phyloP scores from a whole-genome alignment of 2,113 vertebrate species.

The Machaerirhynchus nigripectus region DNA sequence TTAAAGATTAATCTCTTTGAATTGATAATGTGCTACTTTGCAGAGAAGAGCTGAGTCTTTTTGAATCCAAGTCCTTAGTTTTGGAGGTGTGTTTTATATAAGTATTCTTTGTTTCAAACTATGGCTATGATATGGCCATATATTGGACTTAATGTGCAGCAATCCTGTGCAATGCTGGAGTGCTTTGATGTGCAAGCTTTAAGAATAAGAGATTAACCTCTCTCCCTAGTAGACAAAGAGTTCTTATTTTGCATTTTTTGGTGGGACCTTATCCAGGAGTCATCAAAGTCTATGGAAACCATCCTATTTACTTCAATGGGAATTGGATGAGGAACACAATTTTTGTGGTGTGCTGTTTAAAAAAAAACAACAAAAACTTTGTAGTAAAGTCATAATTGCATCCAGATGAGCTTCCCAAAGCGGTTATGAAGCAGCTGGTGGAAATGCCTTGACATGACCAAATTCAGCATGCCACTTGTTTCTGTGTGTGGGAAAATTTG shows the following conservation, averaged over 20 bases:
- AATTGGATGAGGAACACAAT: background rate
- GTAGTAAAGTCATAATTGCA: background rate
- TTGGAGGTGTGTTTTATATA: background rate
- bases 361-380: background rate
- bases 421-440: conserved; percentile 30
- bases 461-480: conserved; percentile 15
- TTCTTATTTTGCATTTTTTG: background rate
- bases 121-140: background rate
- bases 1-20: background rate
- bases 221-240: background rate
- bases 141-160: background rate
- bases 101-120: background rate
- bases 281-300: background rate
- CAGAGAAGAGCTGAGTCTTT: background rate
- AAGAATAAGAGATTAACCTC: background rate
- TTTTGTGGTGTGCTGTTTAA: background rate
- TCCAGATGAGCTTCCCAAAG: conserved; percentile 40
- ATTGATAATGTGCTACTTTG: background rate
- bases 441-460: background rate
- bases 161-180: background rate
- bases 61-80: background rate
- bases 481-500: background rate
- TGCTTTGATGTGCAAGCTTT: background rate
- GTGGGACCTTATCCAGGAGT: background rate
- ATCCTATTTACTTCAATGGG: background rate